Base-by-base conservation (phyloP, 2,888 invertebrate genomes). In the Drosophila maculinotata region DNA sequence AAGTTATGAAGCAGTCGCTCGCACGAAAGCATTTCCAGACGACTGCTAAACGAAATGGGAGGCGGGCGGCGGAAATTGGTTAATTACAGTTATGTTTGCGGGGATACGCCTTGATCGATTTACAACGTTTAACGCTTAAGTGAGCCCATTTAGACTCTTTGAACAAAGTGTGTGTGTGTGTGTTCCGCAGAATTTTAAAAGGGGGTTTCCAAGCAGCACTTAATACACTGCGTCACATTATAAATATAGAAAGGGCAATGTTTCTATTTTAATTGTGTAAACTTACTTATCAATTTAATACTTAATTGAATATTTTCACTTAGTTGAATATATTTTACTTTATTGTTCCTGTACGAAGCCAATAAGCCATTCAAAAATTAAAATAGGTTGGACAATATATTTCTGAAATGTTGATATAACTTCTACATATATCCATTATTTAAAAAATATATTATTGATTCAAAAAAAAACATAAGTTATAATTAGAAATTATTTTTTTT, bases 71-170 rank as follows among this genome's bases (percentile, higher is more conserved):
- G 69, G 63, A 71, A 74, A 74, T 76, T 76, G 79, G 79, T 85
- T 81, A 81, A 81, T 81, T 81, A 85, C 79, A 77, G 82, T 85
- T 77, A 82, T 76, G 51, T 66, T 68, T 63, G 72, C 52, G 63
- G 79, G 79, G 60, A 65, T 79, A 81, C 82, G 80, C 85, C 80
- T 79, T 82, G 79, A 80, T 84, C 79, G 79, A 80, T 80, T 80
- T 84, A 77, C 68, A 64, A 63, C 67, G 63, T 79, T 81, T 81
- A 81, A 85, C 81, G 85, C 85, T 81, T 64, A 77, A 82, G 48
- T 85, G 75, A 62, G 59, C 73, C 54, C 63, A 69, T 77, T 72
- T 76, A 63, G 39, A 57, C 45, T 63, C 57, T 51, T 58, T 71
- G 56, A 68, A 68, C 51, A 58, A 36, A 10, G 10, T 15, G 35